A percentile compares a stretch with the other conserved stretches of the same genome.
These are phyloP conservation scores for Ischnura elegans DNA, from an alignment of 2,888 invertebrate genomes.

Conservation along the genomic window DNA sequence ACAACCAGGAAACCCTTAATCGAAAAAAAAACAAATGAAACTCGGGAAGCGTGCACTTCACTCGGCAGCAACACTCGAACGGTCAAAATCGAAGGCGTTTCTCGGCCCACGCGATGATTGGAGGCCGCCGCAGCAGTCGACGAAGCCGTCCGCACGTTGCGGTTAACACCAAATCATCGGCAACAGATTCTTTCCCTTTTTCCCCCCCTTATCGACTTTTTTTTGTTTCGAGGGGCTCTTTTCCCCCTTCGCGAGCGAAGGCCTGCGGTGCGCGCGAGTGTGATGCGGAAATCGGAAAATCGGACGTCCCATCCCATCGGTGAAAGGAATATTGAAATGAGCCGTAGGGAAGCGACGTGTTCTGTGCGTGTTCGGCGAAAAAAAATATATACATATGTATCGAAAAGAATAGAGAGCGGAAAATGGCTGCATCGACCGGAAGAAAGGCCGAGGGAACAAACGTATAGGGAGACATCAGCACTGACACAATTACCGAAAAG, in stretches of 20 bases:
- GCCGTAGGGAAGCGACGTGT: not conserved
- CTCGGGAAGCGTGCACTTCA: too few species aligned
- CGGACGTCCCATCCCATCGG: not conserved
- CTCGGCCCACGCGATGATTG: too few species aligned
- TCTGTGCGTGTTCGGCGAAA: not conserved
- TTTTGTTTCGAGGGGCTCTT: too few species aligned
- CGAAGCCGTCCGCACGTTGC: not conserved
- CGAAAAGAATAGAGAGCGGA: not conserved
- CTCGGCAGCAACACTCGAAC: not conserved
- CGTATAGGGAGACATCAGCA: too few species aligned
- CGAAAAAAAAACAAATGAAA: too few species aligned
- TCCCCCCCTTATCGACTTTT: too few species aligned
- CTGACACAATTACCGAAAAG: too few species aligned
- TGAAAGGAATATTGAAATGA: not conserved
- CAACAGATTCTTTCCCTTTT: not conserved
- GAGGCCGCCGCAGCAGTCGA: not conserved
- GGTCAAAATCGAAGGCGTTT: too few species aligned
- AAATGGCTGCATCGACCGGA: not conserved
- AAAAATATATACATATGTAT: too few species aligned
- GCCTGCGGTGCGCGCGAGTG: not conserved
- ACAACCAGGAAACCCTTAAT: too few species aligned
- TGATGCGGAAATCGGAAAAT: slow-evolving; percentile 21
- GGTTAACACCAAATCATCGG: not conserved
- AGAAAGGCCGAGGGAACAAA: not conserved
- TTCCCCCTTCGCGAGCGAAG: too few species aligned